Evolutionary conservation across 2,888 invertebrate species (phyloP), one percentile per base, ranked within the genome.

Genomic region (Drosophila multiciliata): DNA sequence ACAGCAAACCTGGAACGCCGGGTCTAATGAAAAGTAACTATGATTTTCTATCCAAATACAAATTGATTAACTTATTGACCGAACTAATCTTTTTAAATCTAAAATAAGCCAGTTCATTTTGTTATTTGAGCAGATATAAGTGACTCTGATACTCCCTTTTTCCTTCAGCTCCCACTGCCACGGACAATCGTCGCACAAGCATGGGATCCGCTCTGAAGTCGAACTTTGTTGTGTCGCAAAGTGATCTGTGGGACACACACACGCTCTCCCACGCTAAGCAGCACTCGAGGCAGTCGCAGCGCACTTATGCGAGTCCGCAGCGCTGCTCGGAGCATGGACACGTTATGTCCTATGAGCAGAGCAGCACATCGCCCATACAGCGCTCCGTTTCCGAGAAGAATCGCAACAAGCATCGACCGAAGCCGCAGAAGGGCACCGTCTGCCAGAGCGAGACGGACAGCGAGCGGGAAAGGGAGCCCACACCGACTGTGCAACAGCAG

Each of bases 211-310:
- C 91, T 20, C 82, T 92, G 8, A 93, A 93, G 75, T 95, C 95
- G 64, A 94, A 94, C 76, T 95, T 95, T 85, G 95, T 95, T 59
- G 95, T 95, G 7, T 95, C 95, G 1, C 95, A 95, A 89, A 95
- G 95, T 82, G 95, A 95, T 85, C 92, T 95, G n/a, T 95, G 95
- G 95, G 95, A 95, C 78, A 95, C 95, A 0, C 95, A 94, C 73
- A 95, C 95, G 0, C 94, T 95, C 76, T 95, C 95, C 1, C 93
- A 93, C 82, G 93, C 93, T 58, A 93, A 93, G 67, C 93, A 93
- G 67, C 92, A 92, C 71, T 91, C 92, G 4, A 89, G 93, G 0
- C 93, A 93, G 71, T 92, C 93, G 55, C 92, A 93, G n/a, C 91
- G 93, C 5, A 93, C 92, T 67, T 91, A 93, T 71, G 91, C 92